These are phyloP conservation scores for Cirrhinus molitorella DNA, from an alignment of 2,797 vertebrate genomes.

Conservation along the genomic window DNA sequence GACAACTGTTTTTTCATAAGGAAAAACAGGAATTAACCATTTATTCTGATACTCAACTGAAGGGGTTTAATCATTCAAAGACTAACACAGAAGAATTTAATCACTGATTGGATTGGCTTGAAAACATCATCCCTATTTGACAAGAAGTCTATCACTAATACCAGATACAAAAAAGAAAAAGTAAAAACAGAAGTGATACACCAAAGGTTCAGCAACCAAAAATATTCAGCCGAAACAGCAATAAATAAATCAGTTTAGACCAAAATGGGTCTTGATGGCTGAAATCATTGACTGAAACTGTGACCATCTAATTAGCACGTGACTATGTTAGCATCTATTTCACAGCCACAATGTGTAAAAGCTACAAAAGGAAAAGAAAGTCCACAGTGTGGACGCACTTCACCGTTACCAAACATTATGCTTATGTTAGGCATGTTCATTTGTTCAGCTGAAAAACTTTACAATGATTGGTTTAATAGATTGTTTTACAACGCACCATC, in stretches of 20 bases:
- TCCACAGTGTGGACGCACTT: neutral
- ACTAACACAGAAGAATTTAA: neutral
- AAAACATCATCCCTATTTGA: slow-evolving; percentile 19
- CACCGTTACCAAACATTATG: neutral
- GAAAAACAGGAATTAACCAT: neutral
- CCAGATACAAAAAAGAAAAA: neutral
- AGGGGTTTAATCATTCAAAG: neutral
- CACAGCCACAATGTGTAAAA: neutral
- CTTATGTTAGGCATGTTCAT: neutral
- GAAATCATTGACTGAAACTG: neutral
- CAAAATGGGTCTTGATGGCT: neutral
- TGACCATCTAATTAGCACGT: neutral
- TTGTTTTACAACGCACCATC: too few species aligned
- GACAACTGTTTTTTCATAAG: neutral
- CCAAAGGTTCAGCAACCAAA: neutral
- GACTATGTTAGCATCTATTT: neutral
- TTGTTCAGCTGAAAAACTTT: neutral
- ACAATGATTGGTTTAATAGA: too few species aligned
- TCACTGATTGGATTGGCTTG: slow-evolving; percentile 4
- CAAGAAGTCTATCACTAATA: neutral
- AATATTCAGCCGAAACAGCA: neutral
- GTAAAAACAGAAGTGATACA: neutral
- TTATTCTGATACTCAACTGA: neutral
- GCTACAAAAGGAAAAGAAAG: neutral
- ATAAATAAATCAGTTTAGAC: neutral